A percentile compares a stretch with the other conserved stretches of the same genome.
phyloP scores from a whole-genome alignment of 2,113 vertebrate species.

The Athene noctua region DNA sequence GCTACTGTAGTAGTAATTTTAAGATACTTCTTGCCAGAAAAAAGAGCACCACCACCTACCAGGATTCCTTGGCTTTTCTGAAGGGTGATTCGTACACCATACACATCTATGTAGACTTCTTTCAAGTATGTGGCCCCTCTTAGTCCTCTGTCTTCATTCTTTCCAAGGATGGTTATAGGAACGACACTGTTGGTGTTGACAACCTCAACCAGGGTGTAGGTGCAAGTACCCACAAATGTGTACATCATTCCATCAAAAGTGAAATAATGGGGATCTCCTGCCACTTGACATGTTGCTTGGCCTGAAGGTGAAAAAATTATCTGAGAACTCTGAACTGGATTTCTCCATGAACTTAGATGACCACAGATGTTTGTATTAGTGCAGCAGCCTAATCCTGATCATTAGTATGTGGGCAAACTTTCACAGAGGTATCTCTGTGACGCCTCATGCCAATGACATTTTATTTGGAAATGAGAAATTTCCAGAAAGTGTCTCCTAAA shows the following conservation, averaged over 20 bases:
- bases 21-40: background rate
- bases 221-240: conserved; percentile 90
- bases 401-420: background rate
- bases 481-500: background rate
- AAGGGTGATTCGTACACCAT: conserved; percentile 76
- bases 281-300: conserved; percentile 82
- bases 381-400: background rate
- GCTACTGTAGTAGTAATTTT: background rate
- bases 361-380: background rate
- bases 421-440: background rate
- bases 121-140: conserved; percentile 83
- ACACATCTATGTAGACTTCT: conserved; percentile 79
- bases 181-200: conserved; percentile 73
- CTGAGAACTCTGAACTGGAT: background rate
- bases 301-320: conserved; percentile 55
- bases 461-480: background rate
- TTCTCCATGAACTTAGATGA: background rate
- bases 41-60: conserved; percentile 64
- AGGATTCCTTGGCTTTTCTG: conserved; percentile 80
- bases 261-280: conserved; percentile 89
- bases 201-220: conserved; percentile 86
- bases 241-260: conserved; percentile 88
- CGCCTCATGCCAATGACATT: background rate
- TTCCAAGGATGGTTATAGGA: conserved; percentile 83
- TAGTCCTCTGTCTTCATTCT: conserved; percentile 87